Base-by-base conservation (phyloP, 2,797 vertebrate species). In the Onychomys arenicola region DNA sequence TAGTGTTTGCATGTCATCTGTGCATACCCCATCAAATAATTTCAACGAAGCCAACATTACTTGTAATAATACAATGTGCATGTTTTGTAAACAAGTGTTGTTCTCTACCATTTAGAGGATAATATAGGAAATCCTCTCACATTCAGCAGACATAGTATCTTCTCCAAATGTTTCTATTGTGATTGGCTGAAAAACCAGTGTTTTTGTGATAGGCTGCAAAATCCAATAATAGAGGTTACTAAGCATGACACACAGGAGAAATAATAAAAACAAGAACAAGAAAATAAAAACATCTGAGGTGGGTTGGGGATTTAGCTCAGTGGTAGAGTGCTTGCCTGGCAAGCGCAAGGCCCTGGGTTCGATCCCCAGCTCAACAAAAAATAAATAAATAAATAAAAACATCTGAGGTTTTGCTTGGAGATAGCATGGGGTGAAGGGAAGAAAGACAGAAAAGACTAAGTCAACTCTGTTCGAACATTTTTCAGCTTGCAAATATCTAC, bases 221-320 rank as follows among this genome's bases (percentile, higher is more conserved):
- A 27, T 10, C 19, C 67, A 82, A 16, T 55, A 1, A 27, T 23
- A 75, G 43, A 63, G 27, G 8, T 4, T 55, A 40, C 21, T 52
- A 40, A 94, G 80, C 40, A 89, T 67, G 77, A 94, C 11, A 19
- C 32, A 88, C 12, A 86, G 16, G 71, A 94, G 92, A 73, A 7
- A 9, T 40, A 71, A 49, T 32, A 84, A 59, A 80, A 59, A 82
- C 34, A 90, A 27, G 81, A 93, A 55, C 57, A 37, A 63, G 11
- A 92, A 80, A 84, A 76, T 11, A 2, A 55, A 55, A n/a, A n/a
- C n/a, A n/a, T n/a, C n/a, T n/a, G n/a, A n/a, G n/a, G n/a, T n/a
- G n/a, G n/a, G n/a, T n/a, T n/a, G n/a, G n/a, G n/a, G n/a, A n/a
- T n/a, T n/a, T n/a, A n/a, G n/a, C n/a, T n/a, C n/a, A n/a, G n/a